Evolutionary conservation across 2,888 invertebrate genomes (phyloP).

Genomic region (Acanthosoma haemorrhoidale): DNA sequence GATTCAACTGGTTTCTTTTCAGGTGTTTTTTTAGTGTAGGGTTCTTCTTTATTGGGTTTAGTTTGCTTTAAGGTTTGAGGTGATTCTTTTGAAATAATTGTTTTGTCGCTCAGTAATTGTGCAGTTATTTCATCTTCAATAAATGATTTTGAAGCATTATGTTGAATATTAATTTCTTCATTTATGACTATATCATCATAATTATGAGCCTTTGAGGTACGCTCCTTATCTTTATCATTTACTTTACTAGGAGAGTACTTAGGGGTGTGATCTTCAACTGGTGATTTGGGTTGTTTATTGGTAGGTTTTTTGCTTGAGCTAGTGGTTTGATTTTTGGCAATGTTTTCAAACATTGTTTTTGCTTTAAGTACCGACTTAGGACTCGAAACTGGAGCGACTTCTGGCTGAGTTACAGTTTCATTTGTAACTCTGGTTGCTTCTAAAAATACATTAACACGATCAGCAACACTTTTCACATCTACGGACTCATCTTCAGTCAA

Average conservation of each 20-base stretch:
- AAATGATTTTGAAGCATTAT: neutral
- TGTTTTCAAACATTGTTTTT: conserved; percentile 64
- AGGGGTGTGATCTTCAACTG: neutral
- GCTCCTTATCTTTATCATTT: neutral
- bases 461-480: conserved; percentile 50
- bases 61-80: neutral
- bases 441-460: conserved; percentile 54
- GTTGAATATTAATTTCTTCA: neutral
- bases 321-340: conserved; percentile 47
- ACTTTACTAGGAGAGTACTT: neutral
- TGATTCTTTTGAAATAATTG: neutral
- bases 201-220: neutral
- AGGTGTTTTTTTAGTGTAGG: neutral
- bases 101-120: neutral
- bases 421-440: conserved; percentile 46
- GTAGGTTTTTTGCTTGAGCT: conserved; percentile 34
- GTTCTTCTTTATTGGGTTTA: neutral
- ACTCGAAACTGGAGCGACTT: conserved; percentile 31
- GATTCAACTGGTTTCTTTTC: neutral
- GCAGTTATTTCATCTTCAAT: neutral
- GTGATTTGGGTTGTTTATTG: conserved; percentile 2
- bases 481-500: conserved; percentile 16
- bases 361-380: conserved; percentile 48
- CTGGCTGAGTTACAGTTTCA: conserved; percentile 39
- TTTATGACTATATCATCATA: neutral